Conservation (phyloP, 2,888 invertebrate species). For the Drosophila setosimentum region DNA sequence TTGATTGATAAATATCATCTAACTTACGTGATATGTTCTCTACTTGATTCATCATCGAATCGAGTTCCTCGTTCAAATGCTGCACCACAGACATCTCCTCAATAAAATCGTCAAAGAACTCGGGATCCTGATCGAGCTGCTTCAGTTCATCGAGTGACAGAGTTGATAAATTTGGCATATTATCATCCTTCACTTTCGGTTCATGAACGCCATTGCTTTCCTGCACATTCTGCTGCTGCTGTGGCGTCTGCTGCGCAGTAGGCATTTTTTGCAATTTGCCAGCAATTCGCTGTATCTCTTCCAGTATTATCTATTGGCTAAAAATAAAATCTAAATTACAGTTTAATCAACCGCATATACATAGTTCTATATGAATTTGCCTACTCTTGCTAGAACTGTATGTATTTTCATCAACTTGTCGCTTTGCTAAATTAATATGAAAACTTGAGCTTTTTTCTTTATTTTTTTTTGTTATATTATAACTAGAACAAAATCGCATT, state of each 20-base stretch:
- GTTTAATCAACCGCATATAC: not conserved
- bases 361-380: not conserved
- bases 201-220: conserved; percentile 47
- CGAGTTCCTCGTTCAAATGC: conserved; percentile 89
- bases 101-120: conserved; percentile 90
- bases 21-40: conserved; percentile 88
- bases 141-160: conserved; percentile 88
- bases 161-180: conserved; percentile 84
- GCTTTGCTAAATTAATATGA: conserved; percentile 14
- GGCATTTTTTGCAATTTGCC: conserved; percentile 50
- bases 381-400: not conserved
- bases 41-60: conserved; percentile 90
- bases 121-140: conserved; percentile 89
- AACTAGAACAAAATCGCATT: conserved; percentile 52
- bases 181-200: conserved; percentile 38
- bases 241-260: conserved; percentile 60
- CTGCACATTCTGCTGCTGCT: conserved; percentile 33
- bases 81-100: conserved; percentile 89
- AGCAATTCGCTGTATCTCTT: conserved; percentile 25
- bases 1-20: not conserved
- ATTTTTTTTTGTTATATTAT: conserved; percentile 36
- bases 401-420: conserved; percentile 5
- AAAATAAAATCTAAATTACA: conserved; percentile 4
- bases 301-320: conserved; percentile 5
- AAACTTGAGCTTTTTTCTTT: conserved; percentile 24